Percentiles rank a stretch among this genome's conserved stretches.
These are phyloP conservation scores for Tenualosa thibaudeaui DNA, from an alignment of 2,797 vertebrate species.

Conservation along the genomic window DNA sequence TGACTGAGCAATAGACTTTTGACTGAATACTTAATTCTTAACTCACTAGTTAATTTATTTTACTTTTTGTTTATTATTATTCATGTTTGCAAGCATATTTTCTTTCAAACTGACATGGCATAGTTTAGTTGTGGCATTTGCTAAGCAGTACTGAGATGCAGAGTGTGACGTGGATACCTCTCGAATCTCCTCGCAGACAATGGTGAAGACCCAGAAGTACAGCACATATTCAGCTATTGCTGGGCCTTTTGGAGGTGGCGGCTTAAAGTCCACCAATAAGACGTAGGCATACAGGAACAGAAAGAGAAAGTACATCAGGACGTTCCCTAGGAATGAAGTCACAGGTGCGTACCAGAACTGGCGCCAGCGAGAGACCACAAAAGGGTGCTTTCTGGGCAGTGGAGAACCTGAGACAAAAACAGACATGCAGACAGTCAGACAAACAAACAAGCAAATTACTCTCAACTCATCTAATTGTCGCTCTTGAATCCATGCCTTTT, in stretches of 20 bases:
- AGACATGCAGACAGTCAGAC: not conserved
- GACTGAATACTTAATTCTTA: not conserved
- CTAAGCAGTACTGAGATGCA: not conserved
- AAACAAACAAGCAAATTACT: not conserved
- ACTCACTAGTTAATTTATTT: not conserved
- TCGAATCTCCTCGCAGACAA: conserved; percentile 88
- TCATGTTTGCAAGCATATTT: not conserved
- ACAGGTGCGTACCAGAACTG: conserved; percentile 89
- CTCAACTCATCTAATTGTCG: not conserved
- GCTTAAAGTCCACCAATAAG: conserved; percentile 79
- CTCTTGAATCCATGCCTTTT: not conserved
- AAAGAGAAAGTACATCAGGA: conserved; percentile 90
- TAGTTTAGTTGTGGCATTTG: not conserved
- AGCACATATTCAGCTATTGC: conserved; percentile 73
- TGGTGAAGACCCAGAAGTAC: conserved; percentile 91
- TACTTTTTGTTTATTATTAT: not conserved
- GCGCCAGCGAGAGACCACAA: conserved; percentile 76
- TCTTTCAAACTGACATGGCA: not conserved
- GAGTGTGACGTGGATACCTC: conserved; percentile 65
- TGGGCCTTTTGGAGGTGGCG: conserved; percentile 62
- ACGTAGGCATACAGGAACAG: conserved; percentile 87
- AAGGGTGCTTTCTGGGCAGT: conserved; percentile 51
- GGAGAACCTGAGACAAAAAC: conserved; percentile 36
- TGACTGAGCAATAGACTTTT: no score
- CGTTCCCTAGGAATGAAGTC: conserved; percentile 85